phyloP scores from a whole-genome alignment of 2,113 vertebrate species.

The Hippocampus zosterae region DNA sequence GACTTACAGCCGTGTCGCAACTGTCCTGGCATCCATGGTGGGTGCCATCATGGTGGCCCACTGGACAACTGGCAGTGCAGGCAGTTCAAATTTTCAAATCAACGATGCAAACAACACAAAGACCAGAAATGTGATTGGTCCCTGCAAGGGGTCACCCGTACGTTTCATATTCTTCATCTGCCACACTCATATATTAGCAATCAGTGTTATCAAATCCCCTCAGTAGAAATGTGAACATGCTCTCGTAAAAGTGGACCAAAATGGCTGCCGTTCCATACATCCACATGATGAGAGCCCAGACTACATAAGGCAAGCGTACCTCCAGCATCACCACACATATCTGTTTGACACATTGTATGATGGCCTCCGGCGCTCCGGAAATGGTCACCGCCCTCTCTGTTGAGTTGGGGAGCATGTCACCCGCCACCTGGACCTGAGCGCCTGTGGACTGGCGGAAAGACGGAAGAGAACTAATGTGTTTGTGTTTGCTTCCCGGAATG shows the following conservation, averaged over 20 bases:
- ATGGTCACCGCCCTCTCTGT: conserved; percentile 97
- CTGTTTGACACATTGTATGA: conserved; percentile 99
- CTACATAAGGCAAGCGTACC: conserved; percentile 74
- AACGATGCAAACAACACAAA: conserved; percentile 39
- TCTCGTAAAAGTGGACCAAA: background rate
- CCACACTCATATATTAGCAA: background rate
- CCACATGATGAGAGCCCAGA: background rate
- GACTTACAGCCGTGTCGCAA: conserved; percentile 63
- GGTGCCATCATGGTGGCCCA: conserved; percentile 54
- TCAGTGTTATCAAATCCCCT: background rate
- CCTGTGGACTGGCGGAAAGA: conserved; percentile 84
- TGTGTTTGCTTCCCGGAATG: background rate
- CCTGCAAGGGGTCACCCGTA: background rate
- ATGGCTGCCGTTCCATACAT: background rate
- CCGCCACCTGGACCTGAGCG: conserved; percentile 95
- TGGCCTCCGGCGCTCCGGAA: conserved; percentile 95
- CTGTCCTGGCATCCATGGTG: conserved; percentile 54
- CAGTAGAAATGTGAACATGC: background rate
- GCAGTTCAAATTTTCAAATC: conserved; percentile 54
- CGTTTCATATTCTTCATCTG: background rate
- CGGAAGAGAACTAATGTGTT: background rate
- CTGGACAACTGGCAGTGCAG: conserved; percentile 59
- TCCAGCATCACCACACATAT: conserved; percentile 99
- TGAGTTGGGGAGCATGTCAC: conserved; percentile 98
- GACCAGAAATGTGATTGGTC: conserved; percentile 10